Conservation (phyloP, 2,113 vertebrate species). For the Phoxinus phoxinus region DNA sequence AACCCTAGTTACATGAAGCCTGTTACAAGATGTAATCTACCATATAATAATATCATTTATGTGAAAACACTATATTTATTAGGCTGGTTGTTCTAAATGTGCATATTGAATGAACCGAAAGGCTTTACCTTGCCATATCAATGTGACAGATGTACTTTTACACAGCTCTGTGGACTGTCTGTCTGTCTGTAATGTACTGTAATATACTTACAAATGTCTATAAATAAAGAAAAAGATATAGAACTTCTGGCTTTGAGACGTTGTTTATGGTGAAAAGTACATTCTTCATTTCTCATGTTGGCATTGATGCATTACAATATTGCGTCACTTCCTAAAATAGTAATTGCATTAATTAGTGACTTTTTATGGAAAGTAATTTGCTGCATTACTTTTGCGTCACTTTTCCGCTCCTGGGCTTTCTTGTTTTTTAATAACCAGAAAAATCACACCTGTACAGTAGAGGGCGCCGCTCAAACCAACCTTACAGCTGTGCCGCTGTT, state of each 20-base stretch:
- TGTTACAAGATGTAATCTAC: slow-evolving; percentile 48
- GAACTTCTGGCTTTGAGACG: background rate
- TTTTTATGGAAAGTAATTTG: no score
- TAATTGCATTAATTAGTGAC: no score
- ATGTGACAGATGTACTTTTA: slow-evolving; percentile 32
- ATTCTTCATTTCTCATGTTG: background rate
- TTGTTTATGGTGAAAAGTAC: background rate
- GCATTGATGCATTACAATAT: no score
- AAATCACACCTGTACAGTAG: no score
- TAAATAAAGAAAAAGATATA: slow-evolving; percentile 49
- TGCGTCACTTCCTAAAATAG: no score
- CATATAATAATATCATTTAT: background rate
- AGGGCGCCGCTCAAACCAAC: no score
- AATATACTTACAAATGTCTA: slow-evolving; percentile 59
- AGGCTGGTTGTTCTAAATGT: slow-evolving; percentile 20
- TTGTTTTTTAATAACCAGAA: background rate
- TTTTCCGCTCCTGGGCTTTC: no score
- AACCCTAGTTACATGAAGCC: slow-evolving; percentile 36
- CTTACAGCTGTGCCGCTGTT: no score
- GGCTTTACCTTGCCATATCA: background rate
- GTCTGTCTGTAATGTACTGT: slow-evolving; percentile 54
- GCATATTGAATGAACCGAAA: background rate
- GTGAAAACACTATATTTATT: slow-evolving; percentile 12
- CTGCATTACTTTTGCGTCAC: no score
- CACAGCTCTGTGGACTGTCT: slow-evolving; percentile 30